Percentiles rank a stretch among this genome's conserved stretches.
Conservation (phyloP, 2,888 invertebrate genomes). For the Oscheius onirici region DNA sequence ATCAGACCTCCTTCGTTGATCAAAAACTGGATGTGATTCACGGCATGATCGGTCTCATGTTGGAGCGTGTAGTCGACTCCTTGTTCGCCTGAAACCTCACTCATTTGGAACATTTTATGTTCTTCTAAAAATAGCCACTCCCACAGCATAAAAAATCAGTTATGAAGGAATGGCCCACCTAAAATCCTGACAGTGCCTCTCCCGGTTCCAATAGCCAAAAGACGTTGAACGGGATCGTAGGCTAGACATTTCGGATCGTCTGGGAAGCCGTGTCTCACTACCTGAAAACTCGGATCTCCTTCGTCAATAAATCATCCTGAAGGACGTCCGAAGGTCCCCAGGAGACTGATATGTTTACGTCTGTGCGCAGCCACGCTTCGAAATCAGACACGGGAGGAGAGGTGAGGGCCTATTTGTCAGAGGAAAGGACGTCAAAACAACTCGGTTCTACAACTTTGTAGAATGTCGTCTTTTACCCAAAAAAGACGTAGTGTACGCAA, state of each 20-base stretch:
- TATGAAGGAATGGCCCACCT: too few relatives aligned
- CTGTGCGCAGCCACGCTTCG: background rate
- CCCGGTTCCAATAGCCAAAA: constrained; percentile 91
- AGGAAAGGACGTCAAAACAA: too few relatives aligned
- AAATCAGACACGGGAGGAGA: background rate
- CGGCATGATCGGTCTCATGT: constrained; percentile 80
- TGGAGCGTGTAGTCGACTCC: constrained; percentile 94
- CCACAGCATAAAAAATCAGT: too few relatives aligned
- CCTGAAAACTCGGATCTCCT: constrained; percentile 47
- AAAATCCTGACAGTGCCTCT: constrained; percentile 49
- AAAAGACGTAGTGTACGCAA: too few relatives aligned
- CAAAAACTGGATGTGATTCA: constrained; percentile 90
- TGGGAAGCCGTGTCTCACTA: constrained; percentile 96
- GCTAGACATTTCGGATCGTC: constrained; percentile 95
- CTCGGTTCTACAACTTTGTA: too few relatives aligned
- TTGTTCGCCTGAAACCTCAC: constrained; percentile 79
- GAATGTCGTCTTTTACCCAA: too few relatives aligned
- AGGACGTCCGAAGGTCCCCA: background rate
- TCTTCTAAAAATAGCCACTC: background rate
- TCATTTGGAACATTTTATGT: too few relatives aligned
- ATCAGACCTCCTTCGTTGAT: constrained; percentile 96
- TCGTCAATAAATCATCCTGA: background rate
- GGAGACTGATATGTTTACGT: background rate
- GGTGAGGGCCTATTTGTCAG: background rate
- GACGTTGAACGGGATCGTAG: constrained; percentile 95